A percentile compares a stretch with the other conserved stretches of the same genome.
Evolutionary conservation across 2,888 invertebrate genomes (phyloP).

Genomic region (Gasteruption jaculator): DNA sequence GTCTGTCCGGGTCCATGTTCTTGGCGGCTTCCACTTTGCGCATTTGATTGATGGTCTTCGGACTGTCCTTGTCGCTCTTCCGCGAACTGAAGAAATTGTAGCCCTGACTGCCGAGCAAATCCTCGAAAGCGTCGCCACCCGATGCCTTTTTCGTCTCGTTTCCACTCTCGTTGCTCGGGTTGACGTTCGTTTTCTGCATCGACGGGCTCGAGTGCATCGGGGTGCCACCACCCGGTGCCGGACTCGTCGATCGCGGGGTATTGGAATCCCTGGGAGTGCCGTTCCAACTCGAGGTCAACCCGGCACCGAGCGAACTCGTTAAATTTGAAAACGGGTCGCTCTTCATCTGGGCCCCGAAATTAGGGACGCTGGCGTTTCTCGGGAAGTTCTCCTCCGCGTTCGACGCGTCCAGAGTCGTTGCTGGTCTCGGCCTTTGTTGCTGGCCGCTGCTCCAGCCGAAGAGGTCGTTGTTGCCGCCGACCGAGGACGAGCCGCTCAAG

Average conservation of each 20-base stretch:
- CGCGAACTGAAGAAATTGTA: slow-evolving; percentile 64
- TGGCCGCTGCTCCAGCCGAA: slow-evolving; percentile 46
- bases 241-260: slow-evolving; percentile 47
- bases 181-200: slow-evolving; percentile 36
- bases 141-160: slow-evolving; percentile 41
- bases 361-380: slow-evolving; percentile 54
- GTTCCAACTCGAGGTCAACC: slow-evolving; percentile 47
- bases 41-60: slow-evolving; percentile 90
- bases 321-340: slow-evolving; percentile 79
- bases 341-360: slow-evolving; percentile 53
- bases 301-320: slow-evolving; percentile 46
- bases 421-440: slow-evolving; percentile 23
- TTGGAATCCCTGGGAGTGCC: slow-evolving; percentile 48
- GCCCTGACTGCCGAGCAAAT: slow-evolving; percentile 84
- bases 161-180: slow-evolving; percentile 13
- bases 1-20: slow-evolving; percentile 88
- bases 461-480: slow-evolving; percentile 25
- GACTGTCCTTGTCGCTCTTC: slow-evolving; percentile 68
- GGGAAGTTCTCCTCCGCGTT: slow-evolving; percentile 45
- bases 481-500: slow-evolving; percentile 26
- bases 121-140: slow-evolving; percentile 78
- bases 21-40: slow-evolving; percentile 79
- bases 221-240: slow-evolving; percentile 47
- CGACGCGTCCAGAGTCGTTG: slow-evolving; percentile 19
- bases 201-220: slow-evolving; percentile 52